These are phyloP conservation scores for Hippocampus mohnikei DNA, from an alignment of 2,113 vertebrate genomes.

Conservation along the genomic window DNA sequence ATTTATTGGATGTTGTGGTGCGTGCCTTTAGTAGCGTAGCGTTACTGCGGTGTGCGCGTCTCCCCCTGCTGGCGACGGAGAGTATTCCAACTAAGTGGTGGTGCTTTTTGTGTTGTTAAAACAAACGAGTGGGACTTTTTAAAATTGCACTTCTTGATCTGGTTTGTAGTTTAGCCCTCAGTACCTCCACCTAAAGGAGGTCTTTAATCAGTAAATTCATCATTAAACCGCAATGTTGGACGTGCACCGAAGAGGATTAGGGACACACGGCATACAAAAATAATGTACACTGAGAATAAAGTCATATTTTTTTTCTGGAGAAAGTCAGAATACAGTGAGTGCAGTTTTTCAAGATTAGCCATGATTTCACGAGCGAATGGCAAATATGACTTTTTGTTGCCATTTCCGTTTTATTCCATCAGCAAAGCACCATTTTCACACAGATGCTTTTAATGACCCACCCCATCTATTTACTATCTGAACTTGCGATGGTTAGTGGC, in stretches of 20 bases:
- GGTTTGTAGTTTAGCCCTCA: constrained; percentile 11
- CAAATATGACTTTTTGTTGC: too few species aligned
- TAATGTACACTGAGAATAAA: neutral
- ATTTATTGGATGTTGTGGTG: constrained; percentile 72
- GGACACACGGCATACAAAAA: neutral
- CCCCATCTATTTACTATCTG: too few species aligned
- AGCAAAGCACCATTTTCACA: too few species aligned
- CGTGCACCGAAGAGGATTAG: neutral
- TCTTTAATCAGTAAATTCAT: neutral
- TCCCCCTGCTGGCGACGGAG: constrained; percentile 13
- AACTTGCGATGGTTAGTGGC: too few species aligned
- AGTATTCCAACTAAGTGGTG: neutral
- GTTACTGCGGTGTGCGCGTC: constrained; percentile 45
- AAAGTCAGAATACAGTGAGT: too few species aligned
- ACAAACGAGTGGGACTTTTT: constrained; percentile 1
- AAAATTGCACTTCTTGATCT: neutral
- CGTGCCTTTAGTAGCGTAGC: constrained; percentile 64
- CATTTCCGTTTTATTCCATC: too few species aligned
- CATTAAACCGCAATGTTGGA: neutral
- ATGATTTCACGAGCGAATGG: too few species aligned
- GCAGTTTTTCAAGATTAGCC: neutral
- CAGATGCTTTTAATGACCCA: too few species aligned
- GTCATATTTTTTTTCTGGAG: neutral
- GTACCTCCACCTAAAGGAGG: neutral
- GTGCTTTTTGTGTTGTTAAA: constrained; percentile 7